Conservation (phyloP, 2,888 invertebrate genomes). For the Heliconius charithonia region DNA sequence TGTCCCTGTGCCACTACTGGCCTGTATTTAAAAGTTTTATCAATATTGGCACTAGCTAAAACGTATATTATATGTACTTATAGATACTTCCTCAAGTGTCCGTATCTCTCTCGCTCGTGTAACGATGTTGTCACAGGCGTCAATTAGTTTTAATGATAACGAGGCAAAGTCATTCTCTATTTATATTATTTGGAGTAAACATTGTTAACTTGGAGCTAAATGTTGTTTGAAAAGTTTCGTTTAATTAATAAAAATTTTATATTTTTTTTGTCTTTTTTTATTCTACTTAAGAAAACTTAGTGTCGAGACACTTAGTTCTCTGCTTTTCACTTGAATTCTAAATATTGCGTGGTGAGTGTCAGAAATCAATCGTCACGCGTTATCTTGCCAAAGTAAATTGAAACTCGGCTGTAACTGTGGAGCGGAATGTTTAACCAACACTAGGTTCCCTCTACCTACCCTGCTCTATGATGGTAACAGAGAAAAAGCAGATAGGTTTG, state of each 20-base stretch:
- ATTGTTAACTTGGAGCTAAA: neutral
- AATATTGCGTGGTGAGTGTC: neutral
- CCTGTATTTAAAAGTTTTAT: neutral
- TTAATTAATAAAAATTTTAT: no score
- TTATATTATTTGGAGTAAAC: slow-evolving; percentile 19
- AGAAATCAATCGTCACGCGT: no score
- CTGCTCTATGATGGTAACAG: no score
- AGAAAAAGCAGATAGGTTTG: no score
- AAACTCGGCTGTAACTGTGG: no score
- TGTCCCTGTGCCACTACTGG: no score
- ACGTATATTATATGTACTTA: neutral
- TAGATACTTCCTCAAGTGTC: neutral
- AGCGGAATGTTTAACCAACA: no score
- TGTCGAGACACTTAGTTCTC: neutral
- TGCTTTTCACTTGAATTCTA: neutral
- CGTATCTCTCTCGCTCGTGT: neutral
- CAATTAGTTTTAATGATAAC: slow-evolving; percentile 35
- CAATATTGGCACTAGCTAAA: neutral
- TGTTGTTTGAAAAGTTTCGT: neutral
- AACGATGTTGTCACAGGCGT: slow-evolving; percentile 32
- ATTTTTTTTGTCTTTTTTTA: no score
- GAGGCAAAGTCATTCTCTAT: slow-evolving; percentile 29
- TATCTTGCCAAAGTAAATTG: no score
- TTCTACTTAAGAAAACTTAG: no score
- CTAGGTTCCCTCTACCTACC: no score